Evolutionary conservation across 2,888 invertebrate species (phyloP), one percentile per base, ranked within the genome.

Genomic region (Congeria kusceri): DNA sequence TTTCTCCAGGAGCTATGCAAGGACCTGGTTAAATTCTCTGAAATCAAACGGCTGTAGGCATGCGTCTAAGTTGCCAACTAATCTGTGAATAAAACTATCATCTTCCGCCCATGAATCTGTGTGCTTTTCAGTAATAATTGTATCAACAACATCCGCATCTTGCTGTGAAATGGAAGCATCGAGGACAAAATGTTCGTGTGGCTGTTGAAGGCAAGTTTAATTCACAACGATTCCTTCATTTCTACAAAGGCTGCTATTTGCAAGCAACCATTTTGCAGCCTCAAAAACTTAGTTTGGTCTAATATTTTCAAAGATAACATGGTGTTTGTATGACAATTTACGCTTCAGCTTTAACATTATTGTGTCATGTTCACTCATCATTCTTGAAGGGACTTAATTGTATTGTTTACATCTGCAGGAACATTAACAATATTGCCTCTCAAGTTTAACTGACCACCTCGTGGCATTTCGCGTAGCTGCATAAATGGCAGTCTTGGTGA

Each of bases 391-490:
- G 62, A 63, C 13, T 62, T 77, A 73, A 82, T 73, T 20, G 82
- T 84, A 46, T 53, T 66, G 46, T 64, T 72, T 2, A 81, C 71
- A 68, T 84, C 82, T 49, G 75, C 77, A 39, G 83, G 83, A 5
- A 83, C 77, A 80, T 80, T 80, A 11, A 83, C 80, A 53, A 83
- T 64, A 64, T 77, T 80, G n/a, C n/a, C n/a, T n/a, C n/a, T n/a
- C n/a, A n/a, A n/a, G n/a, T n/a, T n/a, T n/a, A n/a, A n/a, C n/a
- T n/a, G n/a, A n/a, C n/a, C n/a, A n/a, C n/a, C n/a, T n/a, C n/a
- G n/a, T n/a, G n/a, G n/a, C n/a, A n/a, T n/a, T n/a, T n/a, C n/a
- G n/a, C n/a, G n/a, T n/a, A n/a, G n/a, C n/a, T n/a, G n/a, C n/a
- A n/a, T n/a, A n/a, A n/a, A n/a, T n/a, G n/a, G n/a, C n/a, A n/a